A percentile compares a stretch with the other conserved stretches of the same genome.
These are phyloP conservation scores for Anorthoa munda DNA, from an alignment of 2,888 invertebrate species.

Conservation along the genomic window DNA sequence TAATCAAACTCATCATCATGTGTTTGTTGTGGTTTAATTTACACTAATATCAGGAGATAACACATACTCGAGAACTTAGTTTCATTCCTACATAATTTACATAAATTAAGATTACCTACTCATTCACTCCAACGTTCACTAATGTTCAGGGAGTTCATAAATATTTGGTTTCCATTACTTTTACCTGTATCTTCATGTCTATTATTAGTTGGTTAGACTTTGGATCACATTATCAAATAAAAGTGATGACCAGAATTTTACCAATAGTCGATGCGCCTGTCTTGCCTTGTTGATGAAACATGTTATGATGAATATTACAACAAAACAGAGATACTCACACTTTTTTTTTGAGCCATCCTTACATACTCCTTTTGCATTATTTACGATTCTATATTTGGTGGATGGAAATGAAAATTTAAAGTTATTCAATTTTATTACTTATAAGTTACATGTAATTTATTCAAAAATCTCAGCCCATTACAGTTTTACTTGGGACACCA, in stretches of 20 bases:
- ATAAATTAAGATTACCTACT: not conserved
- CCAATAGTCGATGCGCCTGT: not conserved
- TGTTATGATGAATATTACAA: not conserved
- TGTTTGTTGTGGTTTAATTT: not conserved
- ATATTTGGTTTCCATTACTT: not conserved
- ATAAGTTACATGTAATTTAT: too few relatives aligned
- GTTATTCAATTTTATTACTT: too few relatives aligned
- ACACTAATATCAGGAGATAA: not conserved
- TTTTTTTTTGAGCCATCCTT: too few relatives aligned
- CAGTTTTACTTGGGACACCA: too few relatives aligned
- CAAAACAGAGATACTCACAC: not conserved
- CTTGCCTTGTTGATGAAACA: not conserved
- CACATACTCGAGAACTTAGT: not conserved
- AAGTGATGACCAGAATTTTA: not conserved
- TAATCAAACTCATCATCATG: constrained; percentile 3
- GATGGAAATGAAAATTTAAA: too few relatives aligned
- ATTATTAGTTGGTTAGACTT: not conserved
- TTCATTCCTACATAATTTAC: not conserved
- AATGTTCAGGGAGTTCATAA: not conserved
- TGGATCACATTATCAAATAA: not conserved
- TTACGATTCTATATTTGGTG: too few relatives aligned
- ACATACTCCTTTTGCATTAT: too few relatives aligned
- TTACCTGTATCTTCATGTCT: not conserved
- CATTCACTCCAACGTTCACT: not conserved
- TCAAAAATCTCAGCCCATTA: too few relatives aligned